Percentiles rank a stretch among this genome's conserved stretches.
Conservation (phyloP, 2,113 vertebrate genomes). For the Phalacrocorax brasilianus region DNA sequence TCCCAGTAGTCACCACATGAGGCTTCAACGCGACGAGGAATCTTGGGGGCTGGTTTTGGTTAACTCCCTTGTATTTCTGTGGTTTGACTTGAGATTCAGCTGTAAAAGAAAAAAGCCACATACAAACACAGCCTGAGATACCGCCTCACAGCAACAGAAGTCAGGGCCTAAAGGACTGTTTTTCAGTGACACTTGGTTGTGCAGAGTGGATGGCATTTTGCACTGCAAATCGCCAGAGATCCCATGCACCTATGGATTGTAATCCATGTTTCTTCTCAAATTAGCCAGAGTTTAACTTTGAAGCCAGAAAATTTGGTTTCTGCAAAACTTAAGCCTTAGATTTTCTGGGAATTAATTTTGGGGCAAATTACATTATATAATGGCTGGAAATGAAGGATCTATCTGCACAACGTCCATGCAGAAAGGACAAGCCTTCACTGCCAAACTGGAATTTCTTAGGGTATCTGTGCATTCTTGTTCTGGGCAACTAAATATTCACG, state of each 20-base stretch:
- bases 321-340: background rate
- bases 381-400: background rate
- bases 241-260: background rate
- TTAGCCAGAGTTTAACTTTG: background rate
- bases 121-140: background rate
- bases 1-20: slow-evolving; percentile 80
- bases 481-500: background rate
- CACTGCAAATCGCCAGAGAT: background rate
- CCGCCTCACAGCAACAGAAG: background rate
- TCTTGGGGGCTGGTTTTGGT: slow-evolving; percentile 73
- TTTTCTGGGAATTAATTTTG: background rate
- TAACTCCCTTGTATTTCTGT: slow-evolving; percentile 56
- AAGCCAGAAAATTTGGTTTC: background rate
- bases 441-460: background rate
- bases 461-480: background rate
- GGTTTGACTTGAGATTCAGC: slow-evolving; percentile 65
- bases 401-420: background rate
- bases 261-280: background rate
- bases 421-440: background rate
- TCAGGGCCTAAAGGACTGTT: background rate
- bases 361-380: background rate
- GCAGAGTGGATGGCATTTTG: background rate
- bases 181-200: background rate
- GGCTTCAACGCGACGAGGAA: slow-evolving; percentile 81
- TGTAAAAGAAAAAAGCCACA: slow-evolving; percentile 24